These are phyloP conservation scores for Macrostomum lignano DNA, from an alignment of 1,140 invertebrate genomes.

Conservation along the genomic window DNA sequence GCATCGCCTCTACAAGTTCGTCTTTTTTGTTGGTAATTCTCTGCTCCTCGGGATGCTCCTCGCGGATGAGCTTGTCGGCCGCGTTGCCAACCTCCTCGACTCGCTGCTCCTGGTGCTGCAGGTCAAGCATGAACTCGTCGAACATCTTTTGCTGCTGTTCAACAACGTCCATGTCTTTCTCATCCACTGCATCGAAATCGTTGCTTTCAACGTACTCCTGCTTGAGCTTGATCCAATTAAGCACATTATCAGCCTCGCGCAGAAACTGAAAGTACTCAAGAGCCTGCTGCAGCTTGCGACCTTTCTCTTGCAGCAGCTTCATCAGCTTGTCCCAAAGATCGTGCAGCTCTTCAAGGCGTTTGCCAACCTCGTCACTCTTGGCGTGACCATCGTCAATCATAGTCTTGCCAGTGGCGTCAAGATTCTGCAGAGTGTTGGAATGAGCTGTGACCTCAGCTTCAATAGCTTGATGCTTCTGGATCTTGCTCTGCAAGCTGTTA, in stretches of 20 bases:
- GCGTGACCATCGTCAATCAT: slow-evolving; percentile 90
- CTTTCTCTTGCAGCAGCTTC: slow-evolving; percentile 66
- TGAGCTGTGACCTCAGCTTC: slow-evolving; percentile 94
- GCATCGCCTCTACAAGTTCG: slow-evolving; percentile 88
- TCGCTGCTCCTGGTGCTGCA: slow-evolving; percentile 81
- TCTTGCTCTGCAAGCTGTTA: slow-evolving; percentile 90
- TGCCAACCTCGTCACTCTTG: slow-evolving; percentile 50
- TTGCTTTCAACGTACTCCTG: slow-evolving; percentile 81
- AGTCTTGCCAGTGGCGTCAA: slow-evolving; percentile 81
- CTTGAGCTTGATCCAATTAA: slow-evolving; percentile 97
- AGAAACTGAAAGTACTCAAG: slow-evolving; percentile 83
- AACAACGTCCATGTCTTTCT: slow-evolving; percentile 86
- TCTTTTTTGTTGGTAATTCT: slow-evolving; percentile 58
- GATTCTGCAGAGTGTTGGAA: slow-evolving; percentile 72
- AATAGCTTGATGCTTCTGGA: slow-evolving; percentile 97
- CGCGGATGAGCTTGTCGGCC: slow-evolving; percentile 62
- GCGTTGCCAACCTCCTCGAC: slow-evolving; percentile 76
- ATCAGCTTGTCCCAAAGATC: slow-evolving; percentile 73
- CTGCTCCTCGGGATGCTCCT: slow-evolving; percentile 76
- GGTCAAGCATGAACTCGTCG: slow-evolving; percentile 83
- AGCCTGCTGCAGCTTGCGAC: slow-evolving; percentile 77
- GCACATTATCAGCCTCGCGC: slow-evolving; percentile 84
- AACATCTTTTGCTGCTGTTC: slow-evolving; percentile 94
- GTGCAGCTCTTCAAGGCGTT: slow-evolving; percentile 49
- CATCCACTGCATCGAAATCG: slow-evolving; percentile 83